Conservation (phyloP, 2,797 vertebrate species). For the Leptoclinus maculatus region DNA sequence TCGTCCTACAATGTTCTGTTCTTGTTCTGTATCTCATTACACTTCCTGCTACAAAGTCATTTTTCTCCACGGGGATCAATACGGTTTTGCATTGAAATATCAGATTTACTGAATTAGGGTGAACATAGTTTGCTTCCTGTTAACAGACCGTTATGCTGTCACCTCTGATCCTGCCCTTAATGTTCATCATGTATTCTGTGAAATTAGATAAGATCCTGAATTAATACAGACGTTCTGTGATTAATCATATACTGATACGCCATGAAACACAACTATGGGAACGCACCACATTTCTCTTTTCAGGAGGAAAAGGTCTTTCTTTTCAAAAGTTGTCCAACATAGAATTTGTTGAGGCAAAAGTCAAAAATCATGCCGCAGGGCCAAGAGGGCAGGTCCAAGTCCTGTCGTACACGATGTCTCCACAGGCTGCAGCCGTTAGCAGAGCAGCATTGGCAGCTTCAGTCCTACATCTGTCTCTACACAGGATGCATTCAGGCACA, state of each 20-base stretch:
- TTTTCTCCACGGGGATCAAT: constrained; percentile 15
- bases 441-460: constrained; percentile 1
- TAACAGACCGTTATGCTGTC: neutral
- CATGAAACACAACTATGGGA: neutral
- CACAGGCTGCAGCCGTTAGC: neutral
- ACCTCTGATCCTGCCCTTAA: neutral
- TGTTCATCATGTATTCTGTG: constrained; percentile 15
- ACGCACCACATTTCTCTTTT: neutral
- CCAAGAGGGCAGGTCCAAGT: neutral
- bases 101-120: constrained; percentile 16
- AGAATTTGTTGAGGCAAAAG: neutral
- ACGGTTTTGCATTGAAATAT: constrained; percentile 6
- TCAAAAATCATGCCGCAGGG: neutral
- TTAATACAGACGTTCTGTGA: neutral
- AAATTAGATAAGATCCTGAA: constrained; percentile 18
- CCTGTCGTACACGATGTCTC: neutral
- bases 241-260: neutral
- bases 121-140: constrained; percentile 1
- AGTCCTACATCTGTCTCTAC: constrained; percentile 5
- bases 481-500: constrained; percentile 6
- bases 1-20: neutral
- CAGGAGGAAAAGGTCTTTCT: neutral
- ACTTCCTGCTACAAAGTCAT: neutral
- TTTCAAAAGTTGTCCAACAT: neutral
- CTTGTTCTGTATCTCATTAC: constrained; percentile 1